These are phyloP conservation scores for Lycaena phlaeas DNA, from an alignment of 2,888 invertebrate genomes.

Conservation along the genomic window DNA sequence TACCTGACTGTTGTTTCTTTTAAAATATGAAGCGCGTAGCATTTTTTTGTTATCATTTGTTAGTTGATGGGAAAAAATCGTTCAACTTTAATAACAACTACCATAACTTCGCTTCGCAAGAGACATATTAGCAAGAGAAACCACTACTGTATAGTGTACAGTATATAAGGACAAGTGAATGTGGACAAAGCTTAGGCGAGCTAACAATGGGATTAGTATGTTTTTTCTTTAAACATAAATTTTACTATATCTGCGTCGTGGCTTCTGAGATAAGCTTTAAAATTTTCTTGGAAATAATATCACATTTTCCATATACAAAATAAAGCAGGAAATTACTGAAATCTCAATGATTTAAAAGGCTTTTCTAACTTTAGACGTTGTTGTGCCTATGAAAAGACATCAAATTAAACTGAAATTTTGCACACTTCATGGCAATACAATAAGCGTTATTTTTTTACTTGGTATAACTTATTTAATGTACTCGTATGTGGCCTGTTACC, in stretches of 20 bases:
- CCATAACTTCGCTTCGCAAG: background rate
- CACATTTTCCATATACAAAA: too few species aligned
- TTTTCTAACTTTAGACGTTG: too few species aligned
- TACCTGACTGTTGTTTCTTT: slow-evolving; percentile 54
- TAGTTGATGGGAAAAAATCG: background rate
- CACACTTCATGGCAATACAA: too few species aligned
- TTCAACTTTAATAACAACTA: background rate
- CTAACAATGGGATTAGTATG: background rate
- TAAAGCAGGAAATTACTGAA: too few species aligned
- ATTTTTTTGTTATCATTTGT: slow-evolving; percentile 29
- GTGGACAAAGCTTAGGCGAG: slow-evolving; percentile 1
- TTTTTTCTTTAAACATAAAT: slow-evolving; percentile 5
- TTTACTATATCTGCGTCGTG: slow-evolving; percentile 1
- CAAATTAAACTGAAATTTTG: too few species aligned
- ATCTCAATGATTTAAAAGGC: too few species aligned
- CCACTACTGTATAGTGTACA: slow-evolving; percentile 13
- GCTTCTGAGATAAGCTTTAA: background rate
- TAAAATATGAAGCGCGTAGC: slow-evolving; percentile 60
- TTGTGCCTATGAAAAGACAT: too few species aligned
- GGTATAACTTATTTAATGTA: too few species aligned
- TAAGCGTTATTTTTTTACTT: too few species aligned
- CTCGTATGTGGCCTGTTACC: too few species aligned
- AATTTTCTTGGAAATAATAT: too few species aligned
- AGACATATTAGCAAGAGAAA: background rate
- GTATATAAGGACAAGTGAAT: background rate